Evolutionary conservation across 2,888 invertebrate species (phyloP), one percentile per base, ranked within the genome.

Genomic region (Ormyrus nitidulus): DNA sequence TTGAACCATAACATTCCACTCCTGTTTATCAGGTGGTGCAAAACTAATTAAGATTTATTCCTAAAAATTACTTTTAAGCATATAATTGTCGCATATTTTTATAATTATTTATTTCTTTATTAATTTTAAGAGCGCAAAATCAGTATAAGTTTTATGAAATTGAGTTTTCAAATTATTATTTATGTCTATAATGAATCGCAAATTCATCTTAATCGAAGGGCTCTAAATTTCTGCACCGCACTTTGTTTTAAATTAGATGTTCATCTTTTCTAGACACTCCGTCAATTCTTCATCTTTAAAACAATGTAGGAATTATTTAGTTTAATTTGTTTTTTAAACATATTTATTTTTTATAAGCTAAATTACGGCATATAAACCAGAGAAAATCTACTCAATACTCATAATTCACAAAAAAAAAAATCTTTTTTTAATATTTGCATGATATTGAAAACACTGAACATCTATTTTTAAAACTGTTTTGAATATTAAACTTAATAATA

Each of bases 81-180:
- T 89, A 79, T 87, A 89, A 88, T 88, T 87, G 86, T 88, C 86
- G 89, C 89, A 89, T 89, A 89, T 89, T 90, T 89, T 89, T 89
- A 87, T 90, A 89, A 88, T 86, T 88, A 89, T 90, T 89, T 90
- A 90, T 90, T 90, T 87, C 87, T 87, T 84, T 83, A 81, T 34
- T 86, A 86, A 85, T 84, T 85, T 73, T 86, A 86, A 85, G 84
- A 80, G 49, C 76, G 65, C 76, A 56, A 75, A 70, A 54, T 58
- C 64, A 72, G 8, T 72, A 44, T 77, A 66, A 53, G 44, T 73
- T 65, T 53, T 65, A 51, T 53, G 6, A 13, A 48, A 75, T 13
- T n/a, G 19, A 69, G 13, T 54, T 56, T 19, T 69, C 19, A 5
- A 54, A 68, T 44, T 54, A 53, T 53, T 46, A 11, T 68, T 53